Percentiles rank a stretch among this genome's conserved stretches.
Conservation (phyloP, 2,113 vertebrate genomes). For the Fulica atra region DNA sequence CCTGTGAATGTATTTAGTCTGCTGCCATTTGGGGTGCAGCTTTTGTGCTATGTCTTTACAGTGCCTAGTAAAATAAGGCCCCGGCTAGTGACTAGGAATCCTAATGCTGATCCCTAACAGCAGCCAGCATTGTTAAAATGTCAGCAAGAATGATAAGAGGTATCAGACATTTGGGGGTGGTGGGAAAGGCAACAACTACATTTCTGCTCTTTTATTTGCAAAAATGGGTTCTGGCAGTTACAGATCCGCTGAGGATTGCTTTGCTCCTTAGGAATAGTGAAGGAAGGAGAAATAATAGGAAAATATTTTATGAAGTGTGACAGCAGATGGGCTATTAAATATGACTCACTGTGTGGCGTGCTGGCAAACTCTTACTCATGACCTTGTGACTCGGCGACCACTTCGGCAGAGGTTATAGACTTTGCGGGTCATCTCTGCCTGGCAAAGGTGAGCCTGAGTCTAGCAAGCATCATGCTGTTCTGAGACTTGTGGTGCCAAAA, state of each 20-base stretch:
- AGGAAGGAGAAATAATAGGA: slow-evolving; percentile 32
- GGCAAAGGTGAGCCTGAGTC: slow-evolving; percentile 29
- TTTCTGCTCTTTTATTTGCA: slow-evolving; percentile 8
- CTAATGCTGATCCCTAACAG: background rate
- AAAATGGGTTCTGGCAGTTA: background rate
- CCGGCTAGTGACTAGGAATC: slow-evolving; percentile 9
- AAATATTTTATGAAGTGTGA: slow-evolving; percentile 47
- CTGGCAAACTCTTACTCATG: slow-evolving; percentile 29
- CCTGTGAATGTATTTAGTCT: background rate
- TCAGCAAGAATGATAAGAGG: slow-evolving; percentile 29
- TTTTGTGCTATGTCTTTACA: background rate
- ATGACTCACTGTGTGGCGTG: background rate
- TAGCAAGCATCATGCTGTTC: background rate
- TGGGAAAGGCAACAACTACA: background rate
- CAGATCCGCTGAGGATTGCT: background rate
- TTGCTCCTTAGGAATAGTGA: background rate
- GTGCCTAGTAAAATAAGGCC: background rate
- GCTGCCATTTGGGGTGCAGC: background rate
- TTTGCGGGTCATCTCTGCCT: slow-evolving; percentile 21
- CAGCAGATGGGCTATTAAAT: slow-evolving; percentile 37
- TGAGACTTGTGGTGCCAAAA: background rate
- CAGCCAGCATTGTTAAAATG: slow-evolving; percentile 14
- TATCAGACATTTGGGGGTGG: background rate
- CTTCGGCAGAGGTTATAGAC: background rate
- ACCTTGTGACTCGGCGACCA: background rate